A percentile compares a stretch with the other conserved stretches of the same genome.
Evolutionary conservation across 2,797 vertebrate species (phyloP).

Genomic region (Aeoliscus strigatus): DNA sequence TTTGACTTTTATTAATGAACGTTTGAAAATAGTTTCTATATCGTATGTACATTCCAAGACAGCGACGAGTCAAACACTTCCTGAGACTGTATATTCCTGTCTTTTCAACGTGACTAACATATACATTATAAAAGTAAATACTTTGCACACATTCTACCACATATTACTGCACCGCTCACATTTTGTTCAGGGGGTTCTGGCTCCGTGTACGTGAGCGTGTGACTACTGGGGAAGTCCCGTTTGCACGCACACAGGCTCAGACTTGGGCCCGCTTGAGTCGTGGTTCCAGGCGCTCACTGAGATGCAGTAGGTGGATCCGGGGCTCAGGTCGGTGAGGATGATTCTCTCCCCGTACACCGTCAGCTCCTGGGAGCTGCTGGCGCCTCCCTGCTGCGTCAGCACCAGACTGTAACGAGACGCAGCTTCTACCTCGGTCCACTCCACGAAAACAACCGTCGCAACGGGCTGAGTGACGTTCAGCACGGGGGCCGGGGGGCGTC

Average conservation of each 20-base stretch:
- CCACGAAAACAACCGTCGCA: conserved; percentile 20
- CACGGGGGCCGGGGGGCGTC: conserved; percentile 27
- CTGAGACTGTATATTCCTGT: conserved; percentile 34
- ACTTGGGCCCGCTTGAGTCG: conserved; percentile 29
- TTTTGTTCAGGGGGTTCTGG: not conserved
- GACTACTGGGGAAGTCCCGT: conserved; percentile 15
- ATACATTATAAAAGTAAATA: no score
- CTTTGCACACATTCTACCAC: no score
- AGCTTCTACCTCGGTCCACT: conserved; percentile 46
- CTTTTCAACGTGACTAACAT: conserved; percentile 16
- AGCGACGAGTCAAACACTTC: conserved; percentile 17
- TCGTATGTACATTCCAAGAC: conserved; percentile 42
- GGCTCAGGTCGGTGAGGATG: conserved; percentile 45
- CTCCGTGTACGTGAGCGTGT: not conserved
- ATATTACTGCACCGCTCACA: conserved; percentile 10
- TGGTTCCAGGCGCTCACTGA: conserved; percentile 31
- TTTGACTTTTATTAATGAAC: conserved; percentile 33
- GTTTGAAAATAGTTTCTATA: conserved; percentile 27
- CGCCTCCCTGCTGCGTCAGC: conserved; percentile 32
- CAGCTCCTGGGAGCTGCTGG: conserved; percentile 8
- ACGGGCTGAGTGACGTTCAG: conserved; percentile 23
- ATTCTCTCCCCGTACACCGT: conserved; percentile 35
- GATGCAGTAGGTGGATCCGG: conserved; percentile 50
- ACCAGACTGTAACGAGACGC: conserved; percentile 52
- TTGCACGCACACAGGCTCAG: conserved; percentile 43